Conservation (phyloP, 35 echinoderm and acorn worm genomes). For the Apostichopus parvimensis region DNA sequence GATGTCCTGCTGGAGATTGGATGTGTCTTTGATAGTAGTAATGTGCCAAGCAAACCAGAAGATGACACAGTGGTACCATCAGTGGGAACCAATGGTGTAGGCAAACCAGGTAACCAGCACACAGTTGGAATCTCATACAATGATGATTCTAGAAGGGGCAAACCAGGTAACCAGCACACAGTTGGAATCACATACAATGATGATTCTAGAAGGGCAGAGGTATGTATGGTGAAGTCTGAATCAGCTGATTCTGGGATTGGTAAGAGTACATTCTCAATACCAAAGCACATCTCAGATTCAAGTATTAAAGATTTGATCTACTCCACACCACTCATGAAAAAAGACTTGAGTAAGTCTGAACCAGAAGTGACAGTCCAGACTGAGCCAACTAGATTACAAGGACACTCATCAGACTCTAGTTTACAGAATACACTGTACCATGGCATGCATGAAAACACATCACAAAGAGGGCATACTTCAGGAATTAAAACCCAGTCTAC, state of each 20-base stretch:
- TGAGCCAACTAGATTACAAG: conserved; percentile 26
- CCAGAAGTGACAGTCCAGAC: conserved; percentile 7
- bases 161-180: not conserved
- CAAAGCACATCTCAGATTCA: conserved; percentile 30
- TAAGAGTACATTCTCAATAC: conserved; percentile 4
- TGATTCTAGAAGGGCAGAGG: not conserved
- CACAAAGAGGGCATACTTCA: not conserved
- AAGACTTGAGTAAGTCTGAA: conserved; percentile 35
- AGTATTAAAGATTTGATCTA: conserved; percentile 37
- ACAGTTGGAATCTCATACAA: not conserved
- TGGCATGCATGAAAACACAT: not conserved
- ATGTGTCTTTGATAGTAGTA: conserved; percentile 10
- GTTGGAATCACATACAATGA: not conserved
- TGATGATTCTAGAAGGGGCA: not conserved
- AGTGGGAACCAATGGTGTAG: not conserved
- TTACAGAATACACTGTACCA: conserved; percentile 34
- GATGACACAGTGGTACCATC: not conserved
- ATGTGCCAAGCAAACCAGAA: conserved; percentile 26
- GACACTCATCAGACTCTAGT: conserved; percentile 68
- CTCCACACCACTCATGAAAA: not conserved
- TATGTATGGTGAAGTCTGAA: conserved; percentile 6
- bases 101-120: not conserved
- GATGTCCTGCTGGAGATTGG: conserved; percentile 94
- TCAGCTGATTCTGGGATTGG: conserved; percentile 34
- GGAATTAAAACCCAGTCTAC: not conserved